phyloP scores from a whole-genome alignment of 35 echinoderm and acorn worm genomes.

The Apostichopus californicus region DNA sequence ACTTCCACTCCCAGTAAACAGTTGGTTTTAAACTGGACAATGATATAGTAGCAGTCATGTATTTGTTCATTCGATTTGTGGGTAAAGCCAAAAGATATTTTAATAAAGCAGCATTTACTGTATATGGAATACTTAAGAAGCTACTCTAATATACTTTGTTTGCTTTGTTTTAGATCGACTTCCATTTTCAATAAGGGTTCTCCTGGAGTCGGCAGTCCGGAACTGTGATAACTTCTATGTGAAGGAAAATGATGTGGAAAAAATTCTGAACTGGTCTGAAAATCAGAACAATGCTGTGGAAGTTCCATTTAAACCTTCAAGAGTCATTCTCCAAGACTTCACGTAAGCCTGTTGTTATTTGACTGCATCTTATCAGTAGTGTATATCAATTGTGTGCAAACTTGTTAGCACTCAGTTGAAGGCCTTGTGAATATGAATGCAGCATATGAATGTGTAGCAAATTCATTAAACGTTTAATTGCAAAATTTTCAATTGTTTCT shows the following conservation, averaged over 20 bases:
- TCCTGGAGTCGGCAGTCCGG: constrained; percentile 94
- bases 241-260: constrained; percentile 89
- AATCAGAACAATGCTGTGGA: constrained; percentile 90
- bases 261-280: constrained; percentile 86
- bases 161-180: constrained; percentile 64
- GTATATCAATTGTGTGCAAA: no score
- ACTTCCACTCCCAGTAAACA: background rate
- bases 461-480: no score
- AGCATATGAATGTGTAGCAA: no score
- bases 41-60: background rate
- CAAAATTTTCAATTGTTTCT: no score
- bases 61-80: background rate
- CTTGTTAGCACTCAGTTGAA: no score
- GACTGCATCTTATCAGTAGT: no score
- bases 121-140: no score
- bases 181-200: constrained; percentile 89
- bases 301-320: constrained; percentile 95
- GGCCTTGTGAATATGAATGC: no score
- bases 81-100: background rate
- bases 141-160: no score
- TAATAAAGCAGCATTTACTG: no score
- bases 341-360: constrained; percentile 69
- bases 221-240: constrained; percentile 95
- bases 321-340: constrained; percentile 97
- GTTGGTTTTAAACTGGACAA: background rate